phyloP scores from a whole-genome alignment of 1,140 invertebrate genomes.

The Rhopalosiphum maidis region DNA sequence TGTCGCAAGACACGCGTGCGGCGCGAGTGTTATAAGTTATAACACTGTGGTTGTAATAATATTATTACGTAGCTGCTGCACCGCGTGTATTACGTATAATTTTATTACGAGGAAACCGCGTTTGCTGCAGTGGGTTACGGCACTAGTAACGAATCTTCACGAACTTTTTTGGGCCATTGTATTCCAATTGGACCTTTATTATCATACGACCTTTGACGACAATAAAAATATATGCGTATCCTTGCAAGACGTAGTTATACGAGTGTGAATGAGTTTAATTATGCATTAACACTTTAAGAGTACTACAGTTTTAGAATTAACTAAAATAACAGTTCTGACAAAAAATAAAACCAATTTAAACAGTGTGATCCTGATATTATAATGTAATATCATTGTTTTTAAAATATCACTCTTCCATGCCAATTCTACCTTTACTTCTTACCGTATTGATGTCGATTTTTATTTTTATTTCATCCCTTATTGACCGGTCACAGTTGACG shows the following conservation, averaged over 20 bases:
- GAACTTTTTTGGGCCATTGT: constrained; percentile 12
- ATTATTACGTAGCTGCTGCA: not conserved
- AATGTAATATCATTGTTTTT: not conserved
- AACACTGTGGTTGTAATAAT: not conserved
- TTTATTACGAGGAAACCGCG: not conserved
- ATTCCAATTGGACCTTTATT: constrained; percentile 13
- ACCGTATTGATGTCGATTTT: too few relatives aligned
- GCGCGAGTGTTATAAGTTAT: not conserved
- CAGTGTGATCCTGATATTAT: not conserved
- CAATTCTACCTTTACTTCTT: not conserved
- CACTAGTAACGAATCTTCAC: not conserved
- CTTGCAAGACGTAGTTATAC: not conserved
- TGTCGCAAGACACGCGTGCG: constrained; percentile 8
- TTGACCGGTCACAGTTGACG: too few relatives aligned
- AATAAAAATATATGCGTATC: not conserved
- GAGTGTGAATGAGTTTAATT: not conserved
- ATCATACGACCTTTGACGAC: constrained; percentile 21
- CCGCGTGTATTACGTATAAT: not conserved
- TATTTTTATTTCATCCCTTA: too few relatives aligned
- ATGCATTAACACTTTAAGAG: not conserved
- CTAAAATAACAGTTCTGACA: not conserved
- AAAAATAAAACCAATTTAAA: not conserved
- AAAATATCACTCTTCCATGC: not conserved
- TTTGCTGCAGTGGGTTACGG: not conserved
- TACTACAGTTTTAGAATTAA: not conserved